Conservation (phyloP, 2,797 vertebrate genomes). For the Myotis pilosus region DNA sequence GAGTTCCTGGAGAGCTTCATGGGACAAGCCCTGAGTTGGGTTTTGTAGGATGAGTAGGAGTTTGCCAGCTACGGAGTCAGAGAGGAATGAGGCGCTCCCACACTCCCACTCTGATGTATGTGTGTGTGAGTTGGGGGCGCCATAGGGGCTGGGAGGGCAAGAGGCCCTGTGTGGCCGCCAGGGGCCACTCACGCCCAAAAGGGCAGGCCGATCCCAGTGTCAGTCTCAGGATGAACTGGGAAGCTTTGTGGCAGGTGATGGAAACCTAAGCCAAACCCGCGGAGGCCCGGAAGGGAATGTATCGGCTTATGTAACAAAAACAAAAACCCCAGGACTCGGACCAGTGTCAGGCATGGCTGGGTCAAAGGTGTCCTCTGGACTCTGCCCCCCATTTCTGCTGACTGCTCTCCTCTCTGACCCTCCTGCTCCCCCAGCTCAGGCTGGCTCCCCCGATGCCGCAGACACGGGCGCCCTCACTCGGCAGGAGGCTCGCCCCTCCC, state of each 20-base stretch:
- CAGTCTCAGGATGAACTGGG: background rate
- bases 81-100: background rate
- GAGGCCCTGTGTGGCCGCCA: background rate
- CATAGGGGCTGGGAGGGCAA: background rate
- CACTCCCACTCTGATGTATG: accelerated
- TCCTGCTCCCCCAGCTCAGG: accelerated
- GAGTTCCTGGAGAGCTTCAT: background rate
- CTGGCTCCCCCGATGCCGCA: background rate
- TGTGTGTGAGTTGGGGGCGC: background rate
- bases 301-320: background rate
- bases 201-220: background rate
- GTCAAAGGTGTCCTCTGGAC: background rate
- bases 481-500: accelerated
- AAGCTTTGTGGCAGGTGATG: background rate
- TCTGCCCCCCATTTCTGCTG: background rate
- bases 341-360: background rate
- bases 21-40: background rate
- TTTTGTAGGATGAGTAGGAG: background rate
- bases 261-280: background rate
- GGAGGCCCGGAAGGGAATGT: background rate
- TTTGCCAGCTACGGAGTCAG: background rate
- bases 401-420: accelerated
- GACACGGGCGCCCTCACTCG: accelerated
- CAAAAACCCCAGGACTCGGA: background rate
- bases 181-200: background rate